Base-by-base conservation (phyloP, 1,140 invertebrate species). In the Harpegnathos saltator region DNA sequence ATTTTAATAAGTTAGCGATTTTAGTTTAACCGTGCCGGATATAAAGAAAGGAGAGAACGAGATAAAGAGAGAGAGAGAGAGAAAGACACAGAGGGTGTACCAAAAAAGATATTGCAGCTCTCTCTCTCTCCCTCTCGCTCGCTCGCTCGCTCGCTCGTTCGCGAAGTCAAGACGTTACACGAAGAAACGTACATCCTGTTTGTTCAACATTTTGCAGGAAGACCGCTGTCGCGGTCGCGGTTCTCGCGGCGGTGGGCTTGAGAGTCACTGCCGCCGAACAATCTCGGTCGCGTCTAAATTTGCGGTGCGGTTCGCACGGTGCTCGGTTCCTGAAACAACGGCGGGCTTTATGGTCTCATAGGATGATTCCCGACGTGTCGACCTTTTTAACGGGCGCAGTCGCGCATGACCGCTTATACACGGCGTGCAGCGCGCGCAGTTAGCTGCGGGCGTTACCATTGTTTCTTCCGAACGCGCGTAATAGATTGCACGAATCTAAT, bases 401-500 rank as follows among this genome's bases (percentile, higher is more conserved):
- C 33, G 50, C 65, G 65, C 75, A 66, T 77, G 74, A 54, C 74
- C 19, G 61, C 29, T 22, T 56, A 44, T 44, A 44, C 26, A 52
- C 65, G 22, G 73, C 24, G 38, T 5, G 58, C 72, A 7, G 19
- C 44, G 44, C 63, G 62, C 29, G 44, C 38, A 56, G 19, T 24
- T 54, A 56, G 29, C 38, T 0, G 71, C 54, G 61, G n/a, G 44
- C 63, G 33, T 24, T 44, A 69, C 62, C 44, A 66, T 80, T 71
- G 75, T 71, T 80, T 69, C 75, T 80, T 80, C 75, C 65, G 65
- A 54, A 71, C 22, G 63, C 62, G 58, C 50, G 75, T 80, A 80
- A 80, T 80, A 80, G 75, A 80, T 80, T 80, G 65, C 75, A 69
- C 65, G 75, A 80, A 80, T 80, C 65, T 80, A 80, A 78, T 78